Evolutionary conservation across 1,140 invertebrate species (phyloP), one percentile per base, ranked within the genome.

Genomic region (Pseudomyrmex flavicornis): DNA sequence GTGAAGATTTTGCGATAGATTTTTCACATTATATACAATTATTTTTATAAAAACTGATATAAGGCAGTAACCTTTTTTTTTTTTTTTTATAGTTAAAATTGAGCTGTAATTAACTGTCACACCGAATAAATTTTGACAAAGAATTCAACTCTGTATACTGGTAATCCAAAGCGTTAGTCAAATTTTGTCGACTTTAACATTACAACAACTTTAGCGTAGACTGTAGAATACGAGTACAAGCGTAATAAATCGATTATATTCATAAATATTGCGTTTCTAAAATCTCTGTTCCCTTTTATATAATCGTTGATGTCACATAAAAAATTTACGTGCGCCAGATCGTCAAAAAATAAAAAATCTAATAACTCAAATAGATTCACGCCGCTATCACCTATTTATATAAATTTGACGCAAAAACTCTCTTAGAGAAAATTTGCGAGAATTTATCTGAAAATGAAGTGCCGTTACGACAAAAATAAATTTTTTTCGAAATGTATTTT

Each of bases 91-190:
- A 89, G 91, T 17, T 13, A 17, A 58, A 86, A 58, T 61, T 48
- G 22, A 46, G 35, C 95, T 96, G 0, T 96, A 97, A 90, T 98
- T 98, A 91, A 95, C 97, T 0, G 97, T 98, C 66, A 90, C 98
- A 35, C 35, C 35, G 15, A 98, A 98, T 89, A 92, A 68, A 26
- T 98, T 20, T 97, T 97, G 1, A 97, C 98, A 92, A 97, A 97
- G 48, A 58, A 70, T 84, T 82, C 61, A 66, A 83, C 12, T 8
- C 94, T 95, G 2, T 90, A 94, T 17, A 88, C 94, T 2, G 97
- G 5, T 97, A 98, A 75, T 86, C 85, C 87, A 93, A 96, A 97
- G 85, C 92, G 93, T 50, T 91, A 95, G 58, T 93, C 98, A 26
- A 95, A 95, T 20, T 98, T 97, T 90, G 97, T 98, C 89, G 95